phyloP scores from a whole-genome alignment of 2,113 vertebrate species.

The Gulo gulo region DNA sequence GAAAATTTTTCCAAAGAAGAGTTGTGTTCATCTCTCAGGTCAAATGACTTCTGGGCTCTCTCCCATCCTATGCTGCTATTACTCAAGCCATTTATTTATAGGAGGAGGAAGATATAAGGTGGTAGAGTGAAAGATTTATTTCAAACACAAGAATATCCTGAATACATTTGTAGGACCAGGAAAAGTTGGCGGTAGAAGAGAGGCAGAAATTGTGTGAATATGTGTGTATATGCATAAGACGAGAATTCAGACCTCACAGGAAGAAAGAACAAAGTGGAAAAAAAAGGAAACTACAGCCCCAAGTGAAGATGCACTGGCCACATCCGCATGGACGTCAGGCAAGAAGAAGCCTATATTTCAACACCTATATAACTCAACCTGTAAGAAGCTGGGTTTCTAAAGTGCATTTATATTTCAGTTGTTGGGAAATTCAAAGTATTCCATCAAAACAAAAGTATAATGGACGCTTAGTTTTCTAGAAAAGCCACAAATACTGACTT shows the following conservation, averaged over 20 bases:
- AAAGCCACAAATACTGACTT: not conserved
- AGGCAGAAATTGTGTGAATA: not conserved
- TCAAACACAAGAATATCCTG: not conserved
- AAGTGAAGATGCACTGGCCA: not conserved
- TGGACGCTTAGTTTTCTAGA: not conserved
- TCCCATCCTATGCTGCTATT: not conserved
- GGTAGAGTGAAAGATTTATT: not conserved
- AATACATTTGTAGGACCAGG: not conserved
- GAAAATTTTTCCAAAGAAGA: not conserved
- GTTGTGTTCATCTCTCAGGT: not conserved
- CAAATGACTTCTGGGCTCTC: not conserved
- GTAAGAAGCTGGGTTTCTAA: not conserved
- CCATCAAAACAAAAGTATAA: not conserved
- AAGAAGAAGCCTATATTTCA: not conserved
- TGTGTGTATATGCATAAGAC: not conserved
- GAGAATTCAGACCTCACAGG: not conserved
- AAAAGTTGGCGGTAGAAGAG: not conserved
- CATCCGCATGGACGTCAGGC: not conserved
- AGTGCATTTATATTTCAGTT: constrained; percentile 13
- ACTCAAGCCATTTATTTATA: not conserved
- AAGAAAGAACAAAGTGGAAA: not conserved
- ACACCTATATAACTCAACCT: not conserved
- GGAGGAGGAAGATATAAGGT: not conserved
- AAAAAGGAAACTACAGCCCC: not conserved
- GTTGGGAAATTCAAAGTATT: constrained; percentile 25